Conservation (phyloP, 2,888 invertebrate genomes). For the Caenorhabditis sinica region DNA sequence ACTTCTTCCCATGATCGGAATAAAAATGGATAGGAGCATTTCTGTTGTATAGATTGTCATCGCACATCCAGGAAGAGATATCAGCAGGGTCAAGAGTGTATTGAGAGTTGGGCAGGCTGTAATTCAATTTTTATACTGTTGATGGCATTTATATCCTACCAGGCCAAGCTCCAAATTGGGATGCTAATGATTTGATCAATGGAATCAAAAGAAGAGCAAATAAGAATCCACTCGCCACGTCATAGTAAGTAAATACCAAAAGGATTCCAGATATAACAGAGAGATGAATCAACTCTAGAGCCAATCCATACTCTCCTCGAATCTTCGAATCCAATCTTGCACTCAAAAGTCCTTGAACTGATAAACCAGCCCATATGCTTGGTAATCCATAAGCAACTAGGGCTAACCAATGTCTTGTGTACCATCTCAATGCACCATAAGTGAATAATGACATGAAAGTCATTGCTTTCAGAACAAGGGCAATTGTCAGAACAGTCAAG, state of each 20-base stretch:
- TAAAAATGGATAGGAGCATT: conserved; percentile 74
- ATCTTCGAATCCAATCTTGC: conserved; percentile 53
- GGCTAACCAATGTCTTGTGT: conserved; percentile 71
- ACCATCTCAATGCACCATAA: conserved; percentile 69
- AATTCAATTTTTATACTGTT: too few species aligned
- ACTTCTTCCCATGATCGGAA: conserved; percentile 78
- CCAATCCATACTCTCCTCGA: conserved; percentile 39
- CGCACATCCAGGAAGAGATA: conserved; percentile 70
- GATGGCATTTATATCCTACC: conserved; percentile 14
- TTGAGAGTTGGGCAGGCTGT: conserved; percentile 48
- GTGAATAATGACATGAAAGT: conserved; percentile 61
- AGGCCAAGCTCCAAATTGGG: conserved; percentile 28
- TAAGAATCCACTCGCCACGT: conserved; percentile 75
- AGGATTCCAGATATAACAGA: conserved; percentile 56
- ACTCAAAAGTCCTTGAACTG: conserved; percentile 61
- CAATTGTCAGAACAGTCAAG: conserved; percentile 46
- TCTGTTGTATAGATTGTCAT: conserved; percentile 74
- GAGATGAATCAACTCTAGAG: conserved; percentile 67
- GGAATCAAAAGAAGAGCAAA: conserved; percentile 70
- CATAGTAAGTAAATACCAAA: conserved; percentile 70
- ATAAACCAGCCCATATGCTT: conserved; percentile 68
- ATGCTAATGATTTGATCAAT: conserved; percentile 37
- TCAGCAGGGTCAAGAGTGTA: conserved; percentile 53
- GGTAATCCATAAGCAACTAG: conserved; percentile 70
- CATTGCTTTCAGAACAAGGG: conserved; percentile 51